Evolutionary conservation across 2,113 vertebrate genomes (phyloP).

Genomic region (Ailuropoda melanoleuca): DNA sequence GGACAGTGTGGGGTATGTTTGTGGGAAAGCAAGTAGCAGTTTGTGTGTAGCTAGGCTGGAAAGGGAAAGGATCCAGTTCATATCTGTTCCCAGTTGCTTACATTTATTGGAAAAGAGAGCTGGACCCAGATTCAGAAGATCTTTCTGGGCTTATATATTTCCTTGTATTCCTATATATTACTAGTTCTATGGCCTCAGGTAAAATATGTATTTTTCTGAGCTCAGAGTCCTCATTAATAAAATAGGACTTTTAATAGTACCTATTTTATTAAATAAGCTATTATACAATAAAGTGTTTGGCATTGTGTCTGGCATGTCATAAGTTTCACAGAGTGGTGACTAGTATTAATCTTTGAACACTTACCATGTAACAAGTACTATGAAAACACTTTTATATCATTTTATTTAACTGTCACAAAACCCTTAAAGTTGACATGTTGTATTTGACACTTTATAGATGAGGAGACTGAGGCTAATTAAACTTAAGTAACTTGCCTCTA

Average conservation of each 20-base stretch:
- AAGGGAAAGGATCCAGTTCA: neutral
- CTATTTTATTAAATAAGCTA: neutral
- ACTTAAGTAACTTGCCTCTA: neutral
- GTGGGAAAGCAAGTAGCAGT: neutral
- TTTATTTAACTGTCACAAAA: neutral
- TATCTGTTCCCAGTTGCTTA: neutral
- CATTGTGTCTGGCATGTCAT: neutral
- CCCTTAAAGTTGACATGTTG: neutral
- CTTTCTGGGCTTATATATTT: neutral
- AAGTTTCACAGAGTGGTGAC: neutral
- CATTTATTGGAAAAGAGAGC: neutral
- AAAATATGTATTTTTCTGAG: neutral
- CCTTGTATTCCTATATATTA: neutral
- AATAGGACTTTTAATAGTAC: neutral
- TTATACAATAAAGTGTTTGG: neutral
- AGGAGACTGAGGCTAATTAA: neutral
- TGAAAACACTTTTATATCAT: neutral
- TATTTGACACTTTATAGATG: neutral
- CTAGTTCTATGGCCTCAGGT: neutral
- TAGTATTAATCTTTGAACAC: neutral
- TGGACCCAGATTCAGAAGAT: neutral
- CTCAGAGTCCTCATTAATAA: neutral
- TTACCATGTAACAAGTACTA: neutral
- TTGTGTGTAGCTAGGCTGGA: neutral
- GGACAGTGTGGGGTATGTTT: neutral